Conservation (phyloP, 2,113 vertebrate species). For the Alligator mississippiensis region DNA sequence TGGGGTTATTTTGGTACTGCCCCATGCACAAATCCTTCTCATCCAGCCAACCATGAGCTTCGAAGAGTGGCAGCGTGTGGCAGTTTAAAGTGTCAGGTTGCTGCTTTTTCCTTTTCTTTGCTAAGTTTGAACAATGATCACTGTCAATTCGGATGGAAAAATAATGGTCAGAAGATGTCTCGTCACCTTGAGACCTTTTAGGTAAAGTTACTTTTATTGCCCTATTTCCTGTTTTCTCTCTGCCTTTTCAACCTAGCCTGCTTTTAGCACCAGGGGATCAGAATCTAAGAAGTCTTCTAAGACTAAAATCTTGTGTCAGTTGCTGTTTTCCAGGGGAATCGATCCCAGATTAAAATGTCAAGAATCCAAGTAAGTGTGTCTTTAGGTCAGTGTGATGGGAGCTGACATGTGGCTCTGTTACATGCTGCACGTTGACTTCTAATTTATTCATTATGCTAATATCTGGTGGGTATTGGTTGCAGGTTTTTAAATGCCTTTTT, state of each 20-base stretch:
- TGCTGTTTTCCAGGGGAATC: rapidly evolving
- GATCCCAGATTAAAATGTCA: rapidly evolving
- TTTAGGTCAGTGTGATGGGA: background rate
- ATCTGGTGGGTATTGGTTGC: background rate
- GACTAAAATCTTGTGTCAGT: background rate
- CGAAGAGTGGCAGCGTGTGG: background rate
- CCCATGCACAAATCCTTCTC: background rate
- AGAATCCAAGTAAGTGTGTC: background rate
- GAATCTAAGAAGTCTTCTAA: background rate
- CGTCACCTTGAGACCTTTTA: slow-evolving; percentile 96
- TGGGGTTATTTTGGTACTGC: background rate
- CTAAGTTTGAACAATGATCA: slow-evolving; percentile 80
- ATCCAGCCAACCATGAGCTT: background rate
- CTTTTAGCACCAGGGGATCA: background rate
- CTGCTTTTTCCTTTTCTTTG: slow-evolving; percentile 1
- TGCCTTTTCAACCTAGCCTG: background rate
- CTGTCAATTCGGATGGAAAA: slow-evolving; percentile 87
- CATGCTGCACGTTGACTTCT: background rate
- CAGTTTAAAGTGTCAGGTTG: background rate
- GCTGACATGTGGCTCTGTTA: background rate
- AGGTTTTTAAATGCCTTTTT: rapidly evolving
- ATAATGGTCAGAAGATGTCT: slow-evolving; percentile 97
- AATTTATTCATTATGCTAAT: rapidly evolving
- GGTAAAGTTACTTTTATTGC: slow-evolving; percentile 81
- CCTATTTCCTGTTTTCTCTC: background rate